Conservation (phyloP, 2,888 invertebrate species). For the Trichogramma dendrolimi region DNA sequence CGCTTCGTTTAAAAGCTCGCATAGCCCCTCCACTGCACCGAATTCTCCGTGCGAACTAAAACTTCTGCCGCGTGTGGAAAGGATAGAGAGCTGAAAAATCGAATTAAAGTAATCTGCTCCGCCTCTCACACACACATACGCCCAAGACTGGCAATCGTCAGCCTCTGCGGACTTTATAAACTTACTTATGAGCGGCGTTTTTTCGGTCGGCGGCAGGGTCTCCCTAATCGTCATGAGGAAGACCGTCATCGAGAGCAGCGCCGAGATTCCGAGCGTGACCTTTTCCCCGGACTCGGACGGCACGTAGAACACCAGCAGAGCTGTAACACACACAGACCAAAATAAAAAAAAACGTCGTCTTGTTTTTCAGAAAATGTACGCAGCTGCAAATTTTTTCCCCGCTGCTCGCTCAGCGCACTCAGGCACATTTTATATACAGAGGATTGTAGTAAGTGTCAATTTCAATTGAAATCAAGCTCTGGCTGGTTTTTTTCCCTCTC, state of each 20-base stretch:
- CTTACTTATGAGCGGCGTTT: constrained; percentile 82
- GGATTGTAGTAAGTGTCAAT: too few species aligned
- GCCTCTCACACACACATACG: too few species aligned
- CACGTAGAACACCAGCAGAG: constrained; percentile 80
- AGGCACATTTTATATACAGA: too few species aligned
- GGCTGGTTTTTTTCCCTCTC: too few species aligned
- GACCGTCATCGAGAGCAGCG: constrained; percentile 83
- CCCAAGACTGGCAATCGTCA: too few species aligned
- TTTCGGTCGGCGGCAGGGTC: constrained; percentile 80
- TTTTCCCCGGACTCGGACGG: constrained; percentile 85
- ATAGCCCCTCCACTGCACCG: too few species aligned
- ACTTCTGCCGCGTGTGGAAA: too few species aligned
- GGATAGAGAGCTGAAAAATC: too few species aligned
- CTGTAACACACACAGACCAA: constrained; percentile 50
- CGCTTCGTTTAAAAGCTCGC: too few species aligned
- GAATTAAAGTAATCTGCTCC: too few species aligned
- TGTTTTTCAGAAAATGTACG: neutral
- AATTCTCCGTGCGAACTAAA: too few species aligned
- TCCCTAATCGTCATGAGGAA: constrained; percentile 85
- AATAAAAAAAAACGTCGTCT: neutral
- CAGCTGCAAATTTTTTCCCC: neutral
- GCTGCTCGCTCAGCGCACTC: neutral
- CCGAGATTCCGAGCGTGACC: constrained; percentile 81
- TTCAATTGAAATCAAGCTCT: too few species aligned
- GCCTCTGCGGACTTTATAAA: constrained; percentile 28